Evolutionary conservation across 2,113 vertebrate genomes (phyloP), one percentile per base, ranked within the genome.

Genomic region (Pyrgilauda ruficollis): DNA sequence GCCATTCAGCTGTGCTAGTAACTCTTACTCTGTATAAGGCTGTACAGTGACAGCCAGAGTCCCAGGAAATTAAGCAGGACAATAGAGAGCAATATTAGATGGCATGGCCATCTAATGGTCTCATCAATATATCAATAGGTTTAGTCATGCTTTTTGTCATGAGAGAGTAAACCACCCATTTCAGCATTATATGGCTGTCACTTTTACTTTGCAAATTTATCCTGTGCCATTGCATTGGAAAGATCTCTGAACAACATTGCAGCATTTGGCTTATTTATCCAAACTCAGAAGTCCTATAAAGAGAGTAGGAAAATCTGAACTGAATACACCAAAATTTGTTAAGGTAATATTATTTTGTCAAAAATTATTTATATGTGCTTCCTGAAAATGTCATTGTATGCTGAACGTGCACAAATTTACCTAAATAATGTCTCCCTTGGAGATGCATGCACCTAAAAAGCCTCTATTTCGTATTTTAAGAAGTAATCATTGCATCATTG

Each of bases 91-190:
- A 84, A 10, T 76, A 84, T 94, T 75, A 81, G 73, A 49, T 78
- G 44, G 59, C 76, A 75, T 81, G 82, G 56, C 68, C 76, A 47
- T 44, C 64, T 94, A 91, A 91, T 62, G 68, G 39, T 87, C 75
- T 83, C 72, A 85, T 78, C 76, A 77, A 62, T 94, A 72, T 28
- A 86, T 81, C 93, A 93, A 46, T 78, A 70, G 87, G 68, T 76
- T 97, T 97, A 94, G 97, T 94, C 87, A 89, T 18, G 43, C 78
- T 84, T 94, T 76, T 78, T 92, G 68, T 90, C 82, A 86, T 90
- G n/a, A 30, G 87, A 84, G 31, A 26, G 50, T 53, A 85, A 93
- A 70, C 61, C 89, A 80, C 72, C 56, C 52, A 50, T 94, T 96
- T 95, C 64, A 74, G 17, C 84, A 84, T 75, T 72, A 88, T 92